phyloP scores from a whole-genome alignment of 2,797 vertebrate species.

The Trematomus bernacchii region DNA sequence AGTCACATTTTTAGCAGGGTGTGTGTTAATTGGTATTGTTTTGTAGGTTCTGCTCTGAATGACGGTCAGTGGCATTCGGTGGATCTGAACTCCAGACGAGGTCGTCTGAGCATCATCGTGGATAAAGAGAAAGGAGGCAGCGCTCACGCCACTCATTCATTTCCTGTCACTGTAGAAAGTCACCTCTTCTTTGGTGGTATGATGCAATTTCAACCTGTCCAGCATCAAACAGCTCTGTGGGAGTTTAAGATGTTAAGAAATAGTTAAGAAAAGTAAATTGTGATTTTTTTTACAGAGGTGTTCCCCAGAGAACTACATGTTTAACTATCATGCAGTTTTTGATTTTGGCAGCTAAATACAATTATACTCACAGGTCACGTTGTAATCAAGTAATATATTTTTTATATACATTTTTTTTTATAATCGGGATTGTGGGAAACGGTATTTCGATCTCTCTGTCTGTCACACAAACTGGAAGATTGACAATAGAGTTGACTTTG shows the following conservation, averaged over 20 bases:
- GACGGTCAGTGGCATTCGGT: slow-evolving; percentile 95
- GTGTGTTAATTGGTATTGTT: slow-evolving; percentile 14
- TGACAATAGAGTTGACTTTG: too few relatives aligned
- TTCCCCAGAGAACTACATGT: not conserved
- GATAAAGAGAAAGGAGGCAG: slow-evolving; percentile 82
- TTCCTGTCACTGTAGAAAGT: slow-evolving; percentile 79
- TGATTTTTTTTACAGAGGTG: too few relatives aligned
- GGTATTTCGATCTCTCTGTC: too few relatives aligned
- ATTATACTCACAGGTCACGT: too few relatives aligned
- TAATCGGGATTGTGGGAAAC: too few relatives aligned
- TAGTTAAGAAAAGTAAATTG: not conserved
- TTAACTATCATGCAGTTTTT: too few relatives aligned
- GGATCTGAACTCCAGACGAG: slow-evolving; percentile 84
- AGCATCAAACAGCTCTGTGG: not conserved
- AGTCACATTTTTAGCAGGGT: not conserved
- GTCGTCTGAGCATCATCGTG: slow-evolving; percentile 84
- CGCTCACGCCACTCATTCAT: slow-evolving; percentile 73
- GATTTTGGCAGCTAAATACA: too few relatives aligned
- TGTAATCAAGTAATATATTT: too few relatives aligned
- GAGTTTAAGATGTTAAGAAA: not conserved
- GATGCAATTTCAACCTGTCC: slow-evolving; percentile 1
- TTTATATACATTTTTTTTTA: too few relatives aligned
- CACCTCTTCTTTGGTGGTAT: slow-evolving; percentile 92
- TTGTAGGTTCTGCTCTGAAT: slow-evolving; percentile 87
- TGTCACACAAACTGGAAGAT: too few relatives aligned